Conservation (phyloP, 2,888 invertebrate genomes). For the Melieria picta region DNA sequence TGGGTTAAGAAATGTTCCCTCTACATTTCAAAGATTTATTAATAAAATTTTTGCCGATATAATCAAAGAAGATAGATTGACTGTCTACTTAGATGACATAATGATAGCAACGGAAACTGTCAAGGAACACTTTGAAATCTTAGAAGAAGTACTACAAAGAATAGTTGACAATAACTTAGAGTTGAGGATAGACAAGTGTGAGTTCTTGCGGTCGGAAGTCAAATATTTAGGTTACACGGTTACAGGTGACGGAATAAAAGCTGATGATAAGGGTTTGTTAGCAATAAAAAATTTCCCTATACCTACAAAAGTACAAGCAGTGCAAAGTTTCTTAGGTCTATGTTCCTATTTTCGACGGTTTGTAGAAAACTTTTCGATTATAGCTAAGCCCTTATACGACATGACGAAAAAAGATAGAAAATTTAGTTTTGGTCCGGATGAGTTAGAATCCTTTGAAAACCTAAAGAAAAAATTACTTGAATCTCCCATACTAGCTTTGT, state of each 20-base stretch:
- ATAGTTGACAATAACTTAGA: background rate
- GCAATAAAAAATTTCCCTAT: conserved; percentile 10
- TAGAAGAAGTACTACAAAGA: background rate
- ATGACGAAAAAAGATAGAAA: too few relatives aligned
- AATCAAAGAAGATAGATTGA: conserved; percentile 30
- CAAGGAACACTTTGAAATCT: conserved; percentile 22
- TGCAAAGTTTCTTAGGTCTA: background rate
- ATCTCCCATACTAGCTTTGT: conserved; percentile 41
- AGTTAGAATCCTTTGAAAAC: background rate
- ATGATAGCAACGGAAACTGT: conserved; percentile 40
- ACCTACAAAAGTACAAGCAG: conserved; percentile 1
- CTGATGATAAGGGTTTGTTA: background rate
- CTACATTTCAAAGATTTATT: conserved; percentile 43
- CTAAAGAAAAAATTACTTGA: conserved; percentile 12
- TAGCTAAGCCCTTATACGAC: background rate
- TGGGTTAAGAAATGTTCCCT: too few relatives aligned
- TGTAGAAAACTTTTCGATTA: background rate
- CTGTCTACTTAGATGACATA: conserved; percentile 48
- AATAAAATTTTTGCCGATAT: conserved; percentile 38
- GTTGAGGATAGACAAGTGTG: conserved; percentile 7
- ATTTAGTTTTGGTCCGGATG: too few relatives aligned
- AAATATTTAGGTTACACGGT: conserved; percentile 5
- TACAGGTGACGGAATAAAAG: background rate
- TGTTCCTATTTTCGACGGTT: background rate
- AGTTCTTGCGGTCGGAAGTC: background rate